These are phyloP conservation scores for Amphipoea lucens DNA, from an alignment of 2,888 invertebrate species.

Conservation along the genomic window DNA sequence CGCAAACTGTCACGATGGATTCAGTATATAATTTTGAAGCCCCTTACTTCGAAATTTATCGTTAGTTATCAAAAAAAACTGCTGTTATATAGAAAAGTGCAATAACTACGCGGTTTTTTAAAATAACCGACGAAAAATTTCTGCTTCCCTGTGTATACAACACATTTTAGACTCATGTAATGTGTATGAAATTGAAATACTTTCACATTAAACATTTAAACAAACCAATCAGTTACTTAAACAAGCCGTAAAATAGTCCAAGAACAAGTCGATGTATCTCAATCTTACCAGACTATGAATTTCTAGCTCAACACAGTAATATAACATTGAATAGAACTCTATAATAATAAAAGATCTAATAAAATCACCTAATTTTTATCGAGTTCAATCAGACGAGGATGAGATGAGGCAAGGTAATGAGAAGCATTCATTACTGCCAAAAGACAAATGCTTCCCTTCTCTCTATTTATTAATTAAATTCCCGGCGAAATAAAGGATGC, in stretches of 20 bases:
- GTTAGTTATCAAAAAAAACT: no score
- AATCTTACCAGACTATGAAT: neutral
- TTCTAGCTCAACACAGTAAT: neutral
- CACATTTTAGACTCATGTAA: neutral
- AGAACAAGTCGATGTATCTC: neutral
- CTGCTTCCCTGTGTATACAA: neutral
- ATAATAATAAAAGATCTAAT: slow-evolving; percentile 12
- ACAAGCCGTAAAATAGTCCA: neutral
- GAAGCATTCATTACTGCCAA: slow-evolving; percentile 31
- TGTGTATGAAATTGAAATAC: neutral
- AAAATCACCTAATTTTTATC: slow-evolving; percentile 25
- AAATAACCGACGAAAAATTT: no score
- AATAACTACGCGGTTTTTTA: no score
- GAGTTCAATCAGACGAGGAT: slow-evolving; percentile 24
- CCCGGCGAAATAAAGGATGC: slow-evolving; percentile 13
- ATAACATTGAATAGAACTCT: neutral
- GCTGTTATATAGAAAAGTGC: no score
- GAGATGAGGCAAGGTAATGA: slow-evolving; percentile 41
- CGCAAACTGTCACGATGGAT: no score
- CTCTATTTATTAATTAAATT: slow-evolving; percentile 40
- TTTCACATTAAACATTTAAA: neutral
- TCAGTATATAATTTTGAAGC: no score
- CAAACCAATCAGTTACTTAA: neutral
- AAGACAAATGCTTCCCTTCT: slow-evolving; percentile 35
- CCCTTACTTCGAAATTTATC: no score